phyloP scores from a whole-genome alignment of 1,140 invertebrate species.

The Rhagoletis zephyria region DNA sequence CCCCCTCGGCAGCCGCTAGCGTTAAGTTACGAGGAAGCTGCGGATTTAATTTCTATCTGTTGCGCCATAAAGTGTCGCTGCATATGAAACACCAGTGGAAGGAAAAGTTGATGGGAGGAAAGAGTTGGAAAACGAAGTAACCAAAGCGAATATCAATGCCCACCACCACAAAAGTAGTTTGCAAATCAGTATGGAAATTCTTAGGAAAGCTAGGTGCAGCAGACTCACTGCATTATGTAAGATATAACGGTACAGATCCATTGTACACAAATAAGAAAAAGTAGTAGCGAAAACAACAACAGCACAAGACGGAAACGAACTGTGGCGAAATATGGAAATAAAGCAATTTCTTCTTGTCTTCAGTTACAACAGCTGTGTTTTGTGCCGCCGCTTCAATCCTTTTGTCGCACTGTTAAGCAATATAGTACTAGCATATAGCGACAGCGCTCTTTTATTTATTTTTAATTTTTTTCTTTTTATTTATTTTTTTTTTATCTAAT shows the following conservation, averaged over 20 bases:
- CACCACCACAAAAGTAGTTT: background rate
- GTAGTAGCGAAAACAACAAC: background rate
- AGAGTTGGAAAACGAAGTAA: background rate
- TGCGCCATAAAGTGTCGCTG: background rate
- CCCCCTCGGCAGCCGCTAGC: background rate
- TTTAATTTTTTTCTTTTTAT: background rate
- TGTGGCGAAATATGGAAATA: background rate
- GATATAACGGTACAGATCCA: background rate
- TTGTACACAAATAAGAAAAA: background rate
- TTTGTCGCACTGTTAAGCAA: no score
- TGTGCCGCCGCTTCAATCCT: background rate
- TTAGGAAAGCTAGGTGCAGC: background rate
- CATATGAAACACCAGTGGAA: background rate
- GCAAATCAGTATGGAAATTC: conserved; percentile 9
- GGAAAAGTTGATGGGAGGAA: background rate
- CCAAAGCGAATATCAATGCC: background rate
- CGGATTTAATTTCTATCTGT: conserved; percentile 43
- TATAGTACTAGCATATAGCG: background rate
- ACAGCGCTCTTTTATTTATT: background rate
- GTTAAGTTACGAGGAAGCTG: background rate
- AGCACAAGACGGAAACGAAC: background rate
- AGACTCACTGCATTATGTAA: background rate
- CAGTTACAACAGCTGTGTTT: background rate
- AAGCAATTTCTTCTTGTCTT: conserved; percentile 1
- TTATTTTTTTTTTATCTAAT: background rate